These are phyloP conservation scores for Trachops cirrhosus DNA, from an alignment of 2,797 vertebrate species.

Conservation along the genomic window DNA sequence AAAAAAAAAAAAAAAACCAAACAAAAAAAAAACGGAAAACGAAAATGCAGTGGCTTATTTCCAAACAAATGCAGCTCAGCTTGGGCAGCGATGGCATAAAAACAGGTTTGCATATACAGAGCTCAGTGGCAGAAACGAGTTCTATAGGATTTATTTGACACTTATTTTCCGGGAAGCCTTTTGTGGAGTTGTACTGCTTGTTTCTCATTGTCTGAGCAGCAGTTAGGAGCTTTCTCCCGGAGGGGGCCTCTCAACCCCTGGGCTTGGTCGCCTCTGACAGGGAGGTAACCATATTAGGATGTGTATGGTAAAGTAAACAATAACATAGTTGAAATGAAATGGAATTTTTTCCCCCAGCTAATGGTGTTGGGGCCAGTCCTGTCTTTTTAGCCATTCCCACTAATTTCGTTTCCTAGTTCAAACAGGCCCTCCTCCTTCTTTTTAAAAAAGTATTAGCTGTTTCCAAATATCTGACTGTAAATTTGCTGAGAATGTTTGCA, in stretches of 20 bases:
- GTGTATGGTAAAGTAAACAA: slow-evolving; percentile 98
- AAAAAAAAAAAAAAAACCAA: not conserved
- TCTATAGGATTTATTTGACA: slow-evolving; percentile 85
- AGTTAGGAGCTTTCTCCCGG: slow-evolving; percentile 89
- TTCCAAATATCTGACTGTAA: slow-evolving; percentile 81
- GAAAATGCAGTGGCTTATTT: slow-evolving; percentile 68
- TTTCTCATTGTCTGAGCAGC: slow-evolving; percentile 95
- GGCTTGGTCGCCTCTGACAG: slow-evolving; percentile 86
- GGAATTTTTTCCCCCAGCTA: slow-evolving; percentile 89
- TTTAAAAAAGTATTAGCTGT: slow-evolving; percentile 80
- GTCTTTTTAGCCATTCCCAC: slow-evolving; percentile 85
- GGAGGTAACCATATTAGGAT: slow-evolving; percentile 98
- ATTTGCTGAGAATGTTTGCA: slow-evolving; percentile 80
- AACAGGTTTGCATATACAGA: slow-evolving; percentile 79
- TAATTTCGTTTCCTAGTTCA: slow-evolving; percentile 82
- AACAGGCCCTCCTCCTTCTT: slow-evolving; percentile 82
- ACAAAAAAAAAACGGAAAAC: not conserved
- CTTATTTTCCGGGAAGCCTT: slow-evolving; percentile 87
- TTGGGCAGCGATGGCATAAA: slow-evolving; percentile 58
- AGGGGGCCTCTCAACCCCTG: slow-evolving; percentile 87
- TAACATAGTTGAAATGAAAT: slow-evolving; percentile 97
- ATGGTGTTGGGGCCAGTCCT: slow-evolving; percentile 92
- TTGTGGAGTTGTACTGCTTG: slow-evolving; percentile 91
- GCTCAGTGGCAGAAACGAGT: slow-evolving; percentile 77
- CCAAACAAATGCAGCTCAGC: slow-evolving; percentile 72